Base-by-base conservation (phyloP, 2,888 invertebrate species). In the Notodonta dromedarius region DNA sequence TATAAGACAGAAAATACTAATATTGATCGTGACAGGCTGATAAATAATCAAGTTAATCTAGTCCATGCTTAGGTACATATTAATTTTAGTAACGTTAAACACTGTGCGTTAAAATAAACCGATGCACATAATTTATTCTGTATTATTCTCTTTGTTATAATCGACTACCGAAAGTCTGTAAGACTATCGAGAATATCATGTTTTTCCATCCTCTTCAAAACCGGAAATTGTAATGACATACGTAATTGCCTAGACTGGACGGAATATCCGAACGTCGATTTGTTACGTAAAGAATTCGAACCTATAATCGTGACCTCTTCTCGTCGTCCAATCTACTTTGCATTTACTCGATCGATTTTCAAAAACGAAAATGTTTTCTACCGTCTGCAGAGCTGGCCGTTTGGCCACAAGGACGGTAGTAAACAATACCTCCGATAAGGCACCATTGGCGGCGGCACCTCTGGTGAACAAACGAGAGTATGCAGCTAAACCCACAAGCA, bases 401-500 rank as follows among this genome's bases (percentile, higher is more conserved):
- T 78, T 92, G 86, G 91, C 90, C 85, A 88, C 93, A 74, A 93
- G 86, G 86, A 85, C 92, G 86, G 90, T 90, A 89, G 88, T 89
- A 63, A 90, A 90, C 78, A 92, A 89, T 71, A 89, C 94, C 82
- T 88, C 90, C 60, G 95, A 95, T 82, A 95, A 95, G 86, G 85
- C 94, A 76, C 93, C 94, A 59, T 83, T 87, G 62, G 82, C 85
- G 64, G 89, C 86, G 71, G 94, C 85, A 73, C 90, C 87, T 63
- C 74, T 89, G 70, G 86, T 85, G 82, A 91, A 85, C 80, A 91
- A 90, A 80, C 86, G 91, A 75, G 88, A 91, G 73, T 91, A 91
- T 85, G 94, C 94, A 53, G 88, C 86, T 42, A 87, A 88, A 79
- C 78, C 85, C 56, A 66, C 83, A 67, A 84, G 76, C 58, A 80